Conservation (phyloP, 2,797 vertebrate genomes). For the Dryobates pubescens region DNA sequence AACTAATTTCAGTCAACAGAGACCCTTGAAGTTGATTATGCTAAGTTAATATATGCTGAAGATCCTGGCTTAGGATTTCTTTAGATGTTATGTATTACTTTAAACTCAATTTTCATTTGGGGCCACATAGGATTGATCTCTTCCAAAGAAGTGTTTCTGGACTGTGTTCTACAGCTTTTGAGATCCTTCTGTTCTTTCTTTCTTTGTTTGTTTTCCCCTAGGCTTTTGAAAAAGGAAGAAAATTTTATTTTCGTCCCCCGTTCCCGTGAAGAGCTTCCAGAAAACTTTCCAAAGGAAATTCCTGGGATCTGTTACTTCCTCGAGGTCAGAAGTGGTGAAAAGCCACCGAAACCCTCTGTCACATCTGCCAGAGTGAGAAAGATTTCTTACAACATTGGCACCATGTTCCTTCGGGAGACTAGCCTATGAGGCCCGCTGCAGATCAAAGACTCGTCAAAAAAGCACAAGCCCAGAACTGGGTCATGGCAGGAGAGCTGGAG, state of each 20-base stretch:
- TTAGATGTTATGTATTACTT: neutral
- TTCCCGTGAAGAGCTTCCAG: constrained; percentile 95
- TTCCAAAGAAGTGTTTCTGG: neutral
- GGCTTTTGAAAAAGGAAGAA: constrained; percentile 93
- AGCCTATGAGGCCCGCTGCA: constrained; percentile 88
- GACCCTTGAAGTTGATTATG: neutral
- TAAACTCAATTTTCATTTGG: neutral
- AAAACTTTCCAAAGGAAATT: constrained; percentile 99
- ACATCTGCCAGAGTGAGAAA: constrained; percentile 92
- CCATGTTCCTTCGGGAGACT: constrained; percentile 99
- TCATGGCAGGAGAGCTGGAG: constrained; percentile 62
- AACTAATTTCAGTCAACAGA: neutral
- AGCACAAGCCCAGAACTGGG: constrained; percentile 84
- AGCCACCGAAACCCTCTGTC: constrained; percentile 85
- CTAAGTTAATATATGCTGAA: neutral
- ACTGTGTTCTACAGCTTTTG: neutral
- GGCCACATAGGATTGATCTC: neutral
- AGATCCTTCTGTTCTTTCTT: neutral
- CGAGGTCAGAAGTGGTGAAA: constrained; percentile 91
- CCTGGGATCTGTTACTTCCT: constrained; percentile 97
- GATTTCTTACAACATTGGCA: constrained; percentile 98
- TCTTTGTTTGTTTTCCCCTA: constrained; percentile 51
- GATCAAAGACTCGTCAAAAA: constrained; percentile 80
- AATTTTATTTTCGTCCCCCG: constrained; percentile 94
- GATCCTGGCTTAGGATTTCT: neutral